Conservation (phyloP, 35 echinoderm and acorn worm genomes). For the Apostichopus parvimensis region DNA sequence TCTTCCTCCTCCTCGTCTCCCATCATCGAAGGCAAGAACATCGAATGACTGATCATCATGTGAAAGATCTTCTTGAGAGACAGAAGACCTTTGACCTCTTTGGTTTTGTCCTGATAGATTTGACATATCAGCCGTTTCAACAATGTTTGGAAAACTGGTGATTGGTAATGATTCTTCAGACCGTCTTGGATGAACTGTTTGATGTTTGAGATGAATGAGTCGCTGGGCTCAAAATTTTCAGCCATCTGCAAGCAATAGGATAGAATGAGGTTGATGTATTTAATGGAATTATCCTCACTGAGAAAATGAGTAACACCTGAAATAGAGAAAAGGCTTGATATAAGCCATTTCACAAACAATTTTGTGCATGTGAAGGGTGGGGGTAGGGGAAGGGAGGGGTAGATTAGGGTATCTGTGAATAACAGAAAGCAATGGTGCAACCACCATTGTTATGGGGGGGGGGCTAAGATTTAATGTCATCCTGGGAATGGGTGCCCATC, state of each 20-base stretch:
- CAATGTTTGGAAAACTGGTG: constrained; percentile 20
- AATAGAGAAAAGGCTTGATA: too few relatives aligned
- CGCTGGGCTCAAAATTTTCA: background rate
- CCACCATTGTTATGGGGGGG: too few relatives aligned
- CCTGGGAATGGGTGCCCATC: too few relatives aligned
- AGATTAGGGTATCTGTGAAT: too few relatives aligned
- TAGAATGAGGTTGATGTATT: too few relatives aligned
- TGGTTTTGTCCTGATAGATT: constrained; percentile 43
- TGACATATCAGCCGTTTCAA: constrained; percentile 38
- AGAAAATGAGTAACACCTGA: too few relatives aligned
- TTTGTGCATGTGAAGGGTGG: too few relatives aligned
- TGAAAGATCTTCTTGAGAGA: constrained; percentile 66
- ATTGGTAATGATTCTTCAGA: constrained; percentile 64
- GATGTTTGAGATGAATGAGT: constrained; percentile 29
- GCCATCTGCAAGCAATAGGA: background rate
- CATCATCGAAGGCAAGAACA: constrained; percentile 75
- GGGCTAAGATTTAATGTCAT: too few relatives aligned
- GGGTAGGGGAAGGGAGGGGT: too few relatives aligned
- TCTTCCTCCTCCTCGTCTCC: constrained; percentile 23
- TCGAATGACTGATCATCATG: constrained; percentile 76
- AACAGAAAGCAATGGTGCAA: too few relatives aligned
- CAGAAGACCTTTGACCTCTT: constrained; percentile 15
- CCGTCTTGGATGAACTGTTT: constrained; percentile 72
- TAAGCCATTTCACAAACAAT: too few relatives aligned
- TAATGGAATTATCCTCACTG: too few relatives aligned